Base-by-base conservation (phyloP, 2,113 vertebrate genomes). In the Xenopus borealis region DNA sequence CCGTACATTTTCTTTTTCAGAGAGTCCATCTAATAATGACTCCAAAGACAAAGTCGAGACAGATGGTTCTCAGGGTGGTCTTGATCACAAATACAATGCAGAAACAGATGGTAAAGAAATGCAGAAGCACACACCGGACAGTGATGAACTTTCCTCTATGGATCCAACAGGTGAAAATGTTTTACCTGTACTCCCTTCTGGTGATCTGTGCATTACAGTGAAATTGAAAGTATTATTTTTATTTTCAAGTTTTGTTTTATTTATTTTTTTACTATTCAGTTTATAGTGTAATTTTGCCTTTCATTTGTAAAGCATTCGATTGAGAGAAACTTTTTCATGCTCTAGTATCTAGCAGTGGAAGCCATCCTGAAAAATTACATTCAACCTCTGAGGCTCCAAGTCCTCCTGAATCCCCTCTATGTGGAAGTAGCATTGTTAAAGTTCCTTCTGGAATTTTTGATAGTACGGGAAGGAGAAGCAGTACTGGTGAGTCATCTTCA, bases 11-110 rank as follows among this genome's bases (percentile, higher is more conserved):
- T 50, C 23, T 50, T 55, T 55, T n/a, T 55, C 78, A 92, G 90
- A 92, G 11, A 87, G 84, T 74, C 95, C 94, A 80, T 95, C 91
- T 71, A 95, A 96, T 83, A 94, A 95, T 2, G 94, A 92, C 67
- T 95, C 93, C 6, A 98, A 97, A 81, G 94, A 98, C 81, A 94
- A 95, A 82, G 84, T 98, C 17, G 66, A 89, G 83, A 93, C 90
- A 83, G 93, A 93, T 20, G 82, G 83, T 68, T 50, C 77, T 20
- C 86, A 93, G 63, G 66, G 80, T 10, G 79, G 78, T 50, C 0
- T 2, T 50, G 89, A 84, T 14, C 46, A 72, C 33, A 82, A 86
- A 73, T 70, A 78, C 57, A 79, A 64, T 57, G 11, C 2, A 65
- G 66, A 79, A 65, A 78, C 75, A 79, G 83, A 80, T 52, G 17